These are phyloP conservation scores for Lineus longissimus DNA, from an alignment of 1,140 invertebrate genomes.

Conservation along the genomic window DNA sequence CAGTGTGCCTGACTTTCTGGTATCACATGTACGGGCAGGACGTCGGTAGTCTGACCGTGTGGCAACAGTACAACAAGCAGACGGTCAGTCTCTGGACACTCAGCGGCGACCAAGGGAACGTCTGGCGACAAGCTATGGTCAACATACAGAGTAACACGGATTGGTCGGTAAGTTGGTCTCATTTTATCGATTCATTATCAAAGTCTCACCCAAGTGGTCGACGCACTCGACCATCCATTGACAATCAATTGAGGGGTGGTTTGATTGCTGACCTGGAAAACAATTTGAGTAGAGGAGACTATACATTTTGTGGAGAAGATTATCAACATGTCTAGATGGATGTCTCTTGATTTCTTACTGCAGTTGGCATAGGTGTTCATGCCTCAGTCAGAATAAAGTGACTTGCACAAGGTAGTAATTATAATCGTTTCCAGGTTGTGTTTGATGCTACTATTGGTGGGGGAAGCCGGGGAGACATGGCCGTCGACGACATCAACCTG, in stretches of 20 bases:
- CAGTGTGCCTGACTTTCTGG: constrained; percentile 58
- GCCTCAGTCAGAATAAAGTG: neutral
- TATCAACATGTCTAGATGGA: too few relatives aligned
- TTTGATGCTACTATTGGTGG: constrained; percentile 26
- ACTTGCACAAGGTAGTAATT: neutral
- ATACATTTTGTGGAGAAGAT: too few relatives aligned
- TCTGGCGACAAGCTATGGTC: constrained; percentile 33
- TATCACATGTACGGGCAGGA: constrained; percentile 69
- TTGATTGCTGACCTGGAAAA: neutral
- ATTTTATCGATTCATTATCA: neutral
- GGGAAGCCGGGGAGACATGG: constrained; percentile 34
- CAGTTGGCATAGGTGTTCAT: too few relatives aligned
- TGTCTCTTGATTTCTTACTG: too few relatives aligned
- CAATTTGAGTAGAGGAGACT: neutral
- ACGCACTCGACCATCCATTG: too few relatives aligned
- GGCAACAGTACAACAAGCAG: neutral
- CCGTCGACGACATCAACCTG: constrained; percentile 32
- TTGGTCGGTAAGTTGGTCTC: constrained; percentile 26
- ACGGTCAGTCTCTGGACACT: constrained; percentile 30
- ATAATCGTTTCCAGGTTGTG: constrained; percentile 21
- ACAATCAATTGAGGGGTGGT: too few relatives aligned
- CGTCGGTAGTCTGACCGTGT: constrained; percentile 36
- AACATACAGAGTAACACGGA: constrained; percentile 25
- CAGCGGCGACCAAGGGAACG: constrained; percentile 39
- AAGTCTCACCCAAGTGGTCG: neutral